Conservation (phyloP, 2,113 vertebrate species). For the Pipra filicauda region DNA sequence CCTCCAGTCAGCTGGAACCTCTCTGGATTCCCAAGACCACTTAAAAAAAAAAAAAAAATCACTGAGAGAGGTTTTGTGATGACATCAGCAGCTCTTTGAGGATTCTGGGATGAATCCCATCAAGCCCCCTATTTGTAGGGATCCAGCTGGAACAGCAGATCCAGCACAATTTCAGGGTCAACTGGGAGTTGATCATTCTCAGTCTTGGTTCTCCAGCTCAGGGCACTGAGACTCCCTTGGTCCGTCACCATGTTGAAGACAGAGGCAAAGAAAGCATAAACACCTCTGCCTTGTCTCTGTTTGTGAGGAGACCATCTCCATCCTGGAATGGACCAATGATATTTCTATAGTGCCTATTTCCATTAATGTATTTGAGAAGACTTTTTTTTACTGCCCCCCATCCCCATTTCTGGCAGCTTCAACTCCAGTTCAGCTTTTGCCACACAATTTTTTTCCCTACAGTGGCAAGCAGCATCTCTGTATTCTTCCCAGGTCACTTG, state of each 20-base stretch:
- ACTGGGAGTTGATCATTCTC: not conserved
- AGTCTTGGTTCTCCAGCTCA: not conserved
- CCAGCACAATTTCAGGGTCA: not conserved
- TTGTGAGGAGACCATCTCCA: not conserved
- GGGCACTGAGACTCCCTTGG: not conserved
- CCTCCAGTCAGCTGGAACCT: not conserved
- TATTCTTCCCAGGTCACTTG: not conserved
- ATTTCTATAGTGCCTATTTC: not conserved
- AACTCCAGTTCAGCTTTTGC: not conserved
- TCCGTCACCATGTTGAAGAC: not conserved
- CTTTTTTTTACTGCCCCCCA: not conserved
- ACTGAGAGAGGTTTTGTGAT: not conserved
- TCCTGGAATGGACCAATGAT: not conserved
- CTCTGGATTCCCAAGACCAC: not conserved
- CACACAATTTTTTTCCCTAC: not conserved
- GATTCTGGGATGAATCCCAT: not conserved
- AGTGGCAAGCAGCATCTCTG: not conserved
- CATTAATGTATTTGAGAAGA: not conserved
- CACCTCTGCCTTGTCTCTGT: not conserved
- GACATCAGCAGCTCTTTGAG: not conserved
- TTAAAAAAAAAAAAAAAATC: not conserved
- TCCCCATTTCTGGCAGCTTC: not conserved
- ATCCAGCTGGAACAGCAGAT: not conserved
- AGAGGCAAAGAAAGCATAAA: not conserved
- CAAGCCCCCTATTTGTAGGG: not conserved